phyloP scores from a whole-genome alignment of 2,797 vertebrate genomes.

The Propithecus deckenii region DNA sequence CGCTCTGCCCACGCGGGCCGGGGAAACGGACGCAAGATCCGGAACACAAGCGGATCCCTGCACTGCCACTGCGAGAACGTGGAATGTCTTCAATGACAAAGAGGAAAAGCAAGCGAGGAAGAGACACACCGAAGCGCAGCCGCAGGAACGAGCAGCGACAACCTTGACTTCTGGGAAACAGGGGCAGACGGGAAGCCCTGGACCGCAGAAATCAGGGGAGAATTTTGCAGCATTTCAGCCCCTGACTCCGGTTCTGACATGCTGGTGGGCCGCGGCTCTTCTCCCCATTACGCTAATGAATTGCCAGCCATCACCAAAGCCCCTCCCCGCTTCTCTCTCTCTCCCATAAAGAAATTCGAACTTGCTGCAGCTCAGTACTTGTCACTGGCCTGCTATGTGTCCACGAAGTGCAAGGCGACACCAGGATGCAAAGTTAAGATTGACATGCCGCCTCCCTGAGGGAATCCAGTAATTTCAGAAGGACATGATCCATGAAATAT shows the following conservation, averaged over 20 bases:
- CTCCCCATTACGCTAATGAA: not conserved
- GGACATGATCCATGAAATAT: slow-evolving; percentile 41
- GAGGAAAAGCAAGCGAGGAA: not conserved
- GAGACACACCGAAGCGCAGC: not conserved
- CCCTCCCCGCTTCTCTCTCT: not conserved
- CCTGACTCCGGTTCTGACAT: not conserved
- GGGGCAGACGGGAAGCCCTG: too few species aligned
- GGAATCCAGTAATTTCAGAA: slow-evolving; percentile 45
- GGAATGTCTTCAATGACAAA: not conserved
- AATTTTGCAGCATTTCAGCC: not conserved
- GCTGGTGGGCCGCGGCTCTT: not conserved
- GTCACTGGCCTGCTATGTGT: not conserved
- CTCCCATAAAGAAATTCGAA: not conserved
- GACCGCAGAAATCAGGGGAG: not conserved
- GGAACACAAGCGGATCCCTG: not conserved
- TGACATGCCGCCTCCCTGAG: not conserved
- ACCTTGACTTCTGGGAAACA: not conserved
- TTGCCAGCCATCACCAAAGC: not conserved
- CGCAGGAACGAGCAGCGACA: not conserved
- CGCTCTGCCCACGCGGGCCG: too few species aligned
- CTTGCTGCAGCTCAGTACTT: not conserved
- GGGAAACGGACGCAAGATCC: not conserved
- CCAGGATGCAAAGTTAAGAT: not conserved
- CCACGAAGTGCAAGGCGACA: not conserved
- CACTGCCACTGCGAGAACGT: not conserved